Conservation (phyloP, 2,797 vertebrate species). For the Champsocephalus gunnari region DNA sequence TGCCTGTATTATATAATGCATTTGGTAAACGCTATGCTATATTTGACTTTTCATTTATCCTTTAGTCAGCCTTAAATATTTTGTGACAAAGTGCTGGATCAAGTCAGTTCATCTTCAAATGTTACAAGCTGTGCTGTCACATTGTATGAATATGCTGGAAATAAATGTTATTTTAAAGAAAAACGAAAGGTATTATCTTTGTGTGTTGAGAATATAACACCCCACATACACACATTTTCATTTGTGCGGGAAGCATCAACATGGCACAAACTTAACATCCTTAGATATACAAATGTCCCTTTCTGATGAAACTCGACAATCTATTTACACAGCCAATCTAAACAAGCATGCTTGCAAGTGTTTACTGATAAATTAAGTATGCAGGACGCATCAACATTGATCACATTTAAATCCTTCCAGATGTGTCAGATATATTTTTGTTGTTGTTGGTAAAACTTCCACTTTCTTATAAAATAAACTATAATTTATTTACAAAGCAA, state of each 20-base stretch:
- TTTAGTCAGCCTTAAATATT: conserved; percentile 77
- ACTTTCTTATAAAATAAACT: not conserved
- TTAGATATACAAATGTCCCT: not conserved
- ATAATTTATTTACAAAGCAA: not conserved
- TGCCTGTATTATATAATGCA: conserved; percentile 83
- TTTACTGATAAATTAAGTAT: not conserved
- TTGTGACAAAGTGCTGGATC: conserved; percentile 83
- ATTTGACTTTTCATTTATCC: conserved; percentile 86
- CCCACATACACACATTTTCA: not conserved
- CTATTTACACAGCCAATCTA: not conserved
- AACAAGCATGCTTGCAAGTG: not conserved
- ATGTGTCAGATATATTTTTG: too few species aligned
- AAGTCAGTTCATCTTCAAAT: conserved; percentile 85
- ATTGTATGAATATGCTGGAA: conserved; percentile 94
- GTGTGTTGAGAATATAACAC: not conserved
- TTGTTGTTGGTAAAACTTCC: not conserved
- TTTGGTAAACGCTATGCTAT: conserved; percentile 85
- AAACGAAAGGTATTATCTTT: conserved; percentile 14
- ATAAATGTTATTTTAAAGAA: conserved; percentile 98
- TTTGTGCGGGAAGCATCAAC: not conserved
- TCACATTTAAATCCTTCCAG: too few species aligned
- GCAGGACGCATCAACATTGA: too few species aligned
- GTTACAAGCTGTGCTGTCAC: conserved; percentile 88
- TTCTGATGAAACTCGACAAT: not conserved
- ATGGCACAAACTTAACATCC: not conserved